A percentile compares a stretch with the other conserved stretches of the same genome.
These are phyloP conservation scores for Tryphoninae sp. DNA, from an alignment of 2,888 invertebrate species.

Conservation along the genomic window DNA sequence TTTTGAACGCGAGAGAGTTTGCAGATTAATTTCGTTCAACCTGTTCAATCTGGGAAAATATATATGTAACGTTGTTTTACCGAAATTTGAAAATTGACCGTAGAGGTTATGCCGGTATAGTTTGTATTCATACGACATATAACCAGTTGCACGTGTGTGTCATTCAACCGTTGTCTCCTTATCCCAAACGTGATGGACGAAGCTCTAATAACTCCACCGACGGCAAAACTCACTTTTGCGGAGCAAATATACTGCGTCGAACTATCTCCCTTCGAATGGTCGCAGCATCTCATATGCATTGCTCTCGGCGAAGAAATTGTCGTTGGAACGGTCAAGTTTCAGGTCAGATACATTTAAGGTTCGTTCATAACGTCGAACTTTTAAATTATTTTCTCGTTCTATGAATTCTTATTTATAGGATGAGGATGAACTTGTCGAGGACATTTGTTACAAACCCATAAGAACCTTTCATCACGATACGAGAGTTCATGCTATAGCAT, in stretches of 20 bases:
- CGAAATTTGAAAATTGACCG: not conserved
- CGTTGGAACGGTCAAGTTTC: constrained; percentile 83
- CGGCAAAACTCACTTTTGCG: constrained; percentile 82
- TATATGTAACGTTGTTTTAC: not conserved
- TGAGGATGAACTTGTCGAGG: constrained; percentile 82
- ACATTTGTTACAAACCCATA: constrained; percentile 83
- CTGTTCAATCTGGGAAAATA: not conserved
- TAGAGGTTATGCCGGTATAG: constrained; percentile 71
- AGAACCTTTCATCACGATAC: constrained; percentile 84
- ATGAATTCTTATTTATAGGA: constrained; percentile 76
- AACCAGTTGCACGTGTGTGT: constrained; percentile 3
- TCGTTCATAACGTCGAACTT: not conserved
- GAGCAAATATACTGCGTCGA: constrained; percentile 84
- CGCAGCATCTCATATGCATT: constrained; percentile 85
- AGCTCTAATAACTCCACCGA: constrained; percentile 77
- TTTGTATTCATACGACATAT: constrained; percentile 10
- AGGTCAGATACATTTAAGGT: constrained; percentile 77
- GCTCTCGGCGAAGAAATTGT: constrained; percentile 84
- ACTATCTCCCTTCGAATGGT: constrained; percentile 86
- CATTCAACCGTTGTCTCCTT: constrained; percentile 10
- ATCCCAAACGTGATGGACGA: constrained; percentile 75
- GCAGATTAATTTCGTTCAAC: not conserved
- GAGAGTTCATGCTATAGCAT: constrained; percentile 83
- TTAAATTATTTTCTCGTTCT: constrained; percentile 39
- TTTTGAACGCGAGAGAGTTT: constrained; percentile 12